Percentiles rank a stretch among this genome's conserved stretches.
phyloP scores from a whole-genome alignment of 2,113 vertebrate genomes.

The Climacteris rufus region DNA sequence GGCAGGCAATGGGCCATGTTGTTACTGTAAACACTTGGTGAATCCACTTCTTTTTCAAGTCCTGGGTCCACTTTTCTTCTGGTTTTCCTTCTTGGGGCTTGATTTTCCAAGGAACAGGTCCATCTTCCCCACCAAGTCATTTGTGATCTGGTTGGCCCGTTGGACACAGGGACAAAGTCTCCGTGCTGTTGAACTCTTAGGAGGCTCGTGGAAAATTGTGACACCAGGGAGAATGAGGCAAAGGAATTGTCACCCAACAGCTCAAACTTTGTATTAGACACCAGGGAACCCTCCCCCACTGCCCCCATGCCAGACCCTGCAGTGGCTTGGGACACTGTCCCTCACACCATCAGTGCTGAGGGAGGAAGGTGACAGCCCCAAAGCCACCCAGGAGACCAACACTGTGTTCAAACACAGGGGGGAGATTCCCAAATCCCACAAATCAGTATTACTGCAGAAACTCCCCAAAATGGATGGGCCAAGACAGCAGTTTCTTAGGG shows the following conservation, averaged over 20 bases:
- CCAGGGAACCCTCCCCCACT: background rate
- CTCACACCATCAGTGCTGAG: background rate
- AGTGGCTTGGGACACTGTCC: background rate
- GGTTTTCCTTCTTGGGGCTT: background rate
- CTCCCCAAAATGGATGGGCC: background rate
- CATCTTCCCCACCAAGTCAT: background rate
- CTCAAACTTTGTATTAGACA: background rate
- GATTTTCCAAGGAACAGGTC: background rate
- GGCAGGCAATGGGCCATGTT: background rate
- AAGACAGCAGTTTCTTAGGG: background rate
- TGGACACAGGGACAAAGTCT: background rate
- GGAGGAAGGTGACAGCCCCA: background rate
- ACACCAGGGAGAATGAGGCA: rapidly evolving
- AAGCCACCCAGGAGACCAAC: background rate
- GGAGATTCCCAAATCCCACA: background rate
- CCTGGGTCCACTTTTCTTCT: background rate
- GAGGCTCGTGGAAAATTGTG: background rate
- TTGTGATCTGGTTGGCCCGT: background rate
- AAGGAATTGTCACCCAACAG: background rate
- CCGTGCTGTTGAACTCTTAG: rapidly evolving
- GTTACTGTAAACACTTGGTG: background rate
- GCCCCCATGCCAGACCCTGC: background rate
- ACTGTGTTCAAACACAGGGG: rapidly evolving
- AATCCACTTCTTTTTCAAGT: background rate
- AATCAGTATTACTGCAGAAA: background rate